phyloP scores from a whole-genome alignment of 2,888 invertebrate genomes.

The Parnassius glacialis region DNA sequence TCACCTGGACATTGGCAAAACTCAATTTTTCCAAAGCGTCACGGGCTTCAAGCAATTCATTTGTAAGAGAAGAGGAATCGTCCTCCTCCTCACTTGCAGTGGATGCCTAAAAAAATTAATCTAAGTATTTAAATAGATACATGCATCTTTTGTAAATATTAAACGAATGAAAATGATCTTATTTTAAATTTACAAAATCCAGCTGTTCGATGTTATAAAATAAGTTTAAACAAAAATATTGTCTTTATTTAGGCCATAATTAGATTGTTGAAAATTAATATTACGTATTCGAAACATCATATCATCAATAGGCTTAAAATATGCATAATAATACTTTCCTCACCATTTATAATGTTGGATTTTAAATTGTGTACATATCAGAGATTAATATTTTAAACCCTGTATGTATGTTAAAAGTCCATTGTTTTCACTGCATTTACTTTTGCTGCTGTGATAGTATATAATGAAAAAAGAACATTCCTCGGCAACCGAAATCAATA shows the following conservation, averaged over 20 bases:
- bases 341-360: slow-evolving; percentile 15
- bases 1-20: slow-evolving; percentile 45
- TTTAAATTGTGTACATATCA: neutral
- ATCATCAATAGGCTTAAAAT: too few species aligned
- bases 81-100: slow-evolving; percentile 77
- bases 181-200: too few species aligned
- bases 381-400: neutral
- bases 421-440: slow-evolving; percentile 10
- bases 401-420: neutral
- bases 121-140: too few species aligned
- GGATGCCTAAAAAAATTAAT: slow-evolving; percentile 17
- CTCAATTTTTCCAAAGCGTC: slow-evolving; percentile 42
- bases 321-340: neutral
- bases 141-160: too few species aligned
- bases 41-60: slow-evolving; percentile 38
- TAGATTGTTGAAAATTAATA: too few species aligned
- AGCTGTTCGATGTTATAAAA: too few species aligned
- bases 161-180: too few species aligned
- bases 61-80: slow-evolving; percentile 68
- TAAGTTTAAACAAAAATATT: too few species aligned
- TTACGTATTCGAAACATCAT: too few species aligned
- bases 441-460: slow-evolving; percentile 1
- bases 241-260: too few species aligned
- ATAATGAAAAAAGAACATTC: slow-evolving; percentile 5
- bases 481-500: neutral